Percentiles rank a stretch among this genome's conserved stretches.
phyloP scores from a whole-genome alignment of 2,888 invertebrate species.

The Cataglyphis rosenhaueri region DNA sequence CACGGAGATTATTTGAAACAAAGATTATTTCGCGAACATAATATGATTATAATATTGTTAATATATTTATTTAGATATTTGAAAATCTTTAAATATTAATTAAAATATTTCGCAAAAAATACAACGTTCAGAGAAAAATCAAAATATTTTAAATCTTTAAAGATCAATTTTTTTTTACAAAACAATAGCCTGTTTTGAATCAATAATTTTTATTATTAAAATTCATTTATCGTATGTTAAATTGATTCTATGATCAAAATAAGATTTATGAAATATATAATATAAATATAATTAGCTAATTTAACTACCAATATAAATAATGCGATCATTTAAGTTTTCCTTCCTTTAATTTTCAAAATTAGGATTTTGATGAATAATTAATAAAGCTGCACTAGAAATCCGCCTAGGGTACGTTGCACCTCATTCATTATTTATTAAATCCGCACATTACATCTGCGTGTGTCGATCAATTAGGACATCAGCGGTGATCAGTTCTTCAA shows the following conservation, averaged over 20 bases:
- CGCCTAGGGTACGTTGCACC: conserved; percentile 31
- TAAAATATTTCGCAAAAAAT: not conserved
- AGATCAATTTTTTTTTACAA: not conserved
- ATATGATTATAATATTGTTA: not conserved
- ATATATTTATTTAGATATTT: not conserved
- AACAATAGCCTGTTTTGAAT: not conserved
- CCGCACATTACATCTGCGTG: conserved; percentile 34
- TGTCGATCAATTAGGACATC: conserved; percentile 38
- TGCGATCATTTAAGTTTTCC: not conserved
- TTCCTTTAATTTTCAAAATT: conserved; percentile 7
- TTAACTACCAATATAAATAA: conserved; percentile 17
- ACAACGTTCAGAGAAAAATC: not conserved
- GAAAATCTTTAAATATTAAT: not conserved
- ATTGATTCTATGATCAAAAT: not conserved
- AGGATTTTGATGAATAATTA: conserved; percentile 31
- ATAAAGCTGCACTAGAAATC: conserved; percentile 13
- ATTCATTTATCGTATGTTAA: not conserved
- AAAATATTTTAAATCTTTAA: not conserved
- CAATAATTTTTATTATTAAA: not conserved
- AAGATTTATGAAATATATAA: not conserved
- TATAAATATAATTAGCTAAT: not conserved
- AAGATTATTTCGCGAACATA: not conserved
- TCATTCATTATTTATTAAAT: conserved; percentile 46
- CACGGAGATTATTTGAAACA: not conserved
- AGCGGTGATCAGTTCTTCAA: conserved; percentile 34